These are phyloP conservation scores for Myripristis jacobus DNA, from an alignment of 2,797 vertebrate species.

Conservation along the genomic window DNA sequence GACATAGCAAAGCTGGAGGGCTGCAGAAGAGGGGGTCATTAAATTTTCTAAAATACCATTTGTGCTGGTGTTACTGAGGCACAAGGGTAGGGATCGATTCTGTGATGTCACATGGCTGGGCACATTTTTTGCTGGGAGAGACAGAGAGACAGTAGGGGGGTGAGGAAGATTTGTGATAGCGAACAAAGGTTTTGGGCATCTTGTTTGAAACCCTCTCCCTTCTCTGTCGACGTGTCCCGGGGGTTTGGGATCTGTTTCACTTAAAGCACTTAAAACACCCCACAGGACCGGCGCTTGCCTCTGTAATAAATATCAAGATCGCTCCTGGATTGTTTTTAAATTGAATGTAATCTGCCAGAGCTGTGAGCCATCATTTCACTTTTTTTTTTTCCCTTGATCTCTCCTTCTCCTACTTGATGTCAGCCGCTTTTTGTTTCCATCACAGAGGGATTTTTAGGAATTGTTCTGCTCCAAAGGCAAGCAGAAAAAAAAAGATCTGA, in stretches of 20 bases:
- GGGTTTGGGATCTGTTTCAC: conserved; percentile 70
- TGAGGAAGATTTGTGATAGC: conserved; percentile 20
- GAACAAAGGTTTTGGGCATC: conserved; percentile 54
- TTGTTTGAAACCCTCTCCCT: conserved; percentile 55
- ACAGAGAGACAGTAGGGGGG: neutral
- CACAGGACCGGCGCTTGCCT: conserved; percentile 58
- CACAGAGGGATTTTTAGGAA: conserved; percentile 70
- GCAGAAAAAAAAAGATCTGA: conserved; percentile 30
- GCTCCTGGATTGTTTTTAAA: conserved; percentile 77
- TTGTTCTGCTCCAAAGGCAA: conserved; percentile 49
- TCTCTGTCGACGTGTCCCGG: conserved; percentile 51
- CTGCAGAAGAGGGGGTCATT: neutral
- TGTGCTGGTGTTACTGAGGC: neutral
- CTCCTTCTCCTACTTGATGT: conserved; percentile 61
- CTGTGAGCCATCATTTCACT: conserved; percentile 66
- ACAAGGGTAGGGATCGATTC: conserved; percentile 3
- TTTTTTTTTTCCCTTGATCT: conserved; percentile 44
- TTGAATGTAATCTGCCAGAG: conserved; percentile 78
- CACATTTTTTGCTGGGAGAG: conserved; percentile 3
- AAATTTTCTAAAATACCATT: conserved; percentile 22
- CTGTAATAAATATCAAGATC: conserved; percentile 76
- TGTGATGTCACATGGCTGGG: conserved; percentile 41
- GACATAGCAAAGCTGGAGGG: neutral
- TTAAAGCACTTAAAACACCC: conserved; percentile 76
- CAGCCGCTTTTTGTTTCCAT: conserved; percentile 66